Evolutionary conservation across 2,797 vertebrate species (phyloP).

Genomic region (Arnoldichthys spilopterus): DNA sequence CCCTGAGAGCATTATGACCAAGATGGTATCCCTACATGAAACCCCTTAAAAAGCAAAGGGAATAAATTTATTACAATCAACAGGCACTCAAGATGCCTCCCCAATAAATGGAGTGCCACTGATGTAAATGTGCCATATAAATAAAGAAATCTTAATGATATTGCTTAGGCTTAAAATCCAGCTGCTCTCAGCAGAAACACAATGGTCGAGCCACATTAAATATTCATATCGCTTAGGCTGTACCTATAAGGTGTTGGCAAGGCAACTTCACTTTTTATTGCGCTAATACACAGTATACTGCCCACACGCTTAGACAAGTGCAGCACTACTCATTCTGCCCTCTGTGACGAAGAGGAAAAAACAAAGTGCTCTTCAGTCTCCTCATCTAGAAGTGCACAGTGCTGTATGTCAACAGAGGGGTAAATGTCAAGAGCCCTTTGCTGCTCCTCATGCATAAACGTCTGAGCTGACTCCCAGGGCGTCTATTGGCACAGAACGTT

Average conservation of each 20-base stretch:
- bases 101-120: slow-evolving; percentile 49
- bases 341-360: slow-evolving; percentile 43
- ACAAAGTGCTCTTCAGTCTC: slow-evolving; percentile 20
- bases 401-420: slow-evolving; percentile 39
- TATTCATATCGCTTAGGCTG: slow-evolving; percentile 72
- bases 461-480: slow-evolving; percentile 27
- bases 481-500: slow-evolving; percentile 36
- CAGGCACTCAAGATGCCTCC: slow-evolving; percentile 58
- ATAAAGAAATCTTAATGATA: slow-evolving; percentile 85
- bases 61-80: slow-evolving; percentile 67
- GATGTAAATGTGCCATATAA: slow-evolving; percentile 76
- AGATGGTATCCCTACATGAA: slow-evolving; percentile 61
- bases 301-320: slow-evolving; percentile 56
- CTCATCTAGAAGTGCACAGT: slow-evolving; percentile 20
- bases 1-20: slow-evolving; percentile 23
- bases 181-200: slow-evolving; percentile 83
- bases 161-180: slow-evolving; percentile 78
- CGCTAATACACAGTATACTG: slow-evolving; percentile 68
- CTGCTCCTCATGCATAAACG: slow-evolving; percentile 26
- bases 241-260: slow-evolving; percentile 63
- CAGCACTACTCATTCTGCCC: slow-evolving; percentile 56
- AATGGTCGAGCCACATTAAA: slow-evolving; percentile 75
- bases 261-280: slow-evolving; percentile 72
- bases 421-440: slow-evolving; percentile 50
- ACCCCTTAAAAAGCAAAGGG: slow-evolving; percentile 51